These are phyloP conservation scores for Lycaena phlaeas DNA, from an alignment of 2,888 invertebrate species.

Conservation along the genomic window DNA sequence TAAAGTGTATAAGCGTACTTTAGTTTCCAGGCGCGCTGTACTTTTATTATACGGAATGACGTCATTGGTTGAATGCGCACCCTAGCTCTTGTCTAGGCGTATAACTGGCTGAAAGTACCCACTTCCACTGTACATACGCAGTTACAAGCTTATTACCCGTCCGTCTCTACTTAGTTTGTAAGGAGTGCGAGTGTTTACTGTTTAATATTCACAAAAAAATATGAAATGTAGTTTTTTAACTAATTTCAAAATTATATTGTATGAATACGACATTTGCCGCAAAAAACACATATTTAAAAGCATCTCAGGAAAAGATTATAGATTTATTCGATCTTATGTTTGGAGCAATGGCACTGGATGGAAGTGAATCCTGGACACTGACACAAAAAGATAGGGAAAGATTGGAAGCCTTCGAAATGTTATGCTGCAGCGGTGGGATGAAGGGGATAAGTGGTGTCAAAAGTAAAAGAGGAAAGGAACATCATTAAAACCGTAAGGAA, in stretches of 20 bases:
- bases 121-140: conserved; percentile 19
- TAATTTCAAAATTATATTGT: neutral
- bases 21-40: neutral
- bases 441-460: no score
- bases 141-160: conserved; percentile 18
- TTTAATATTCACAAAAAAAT: neutral
- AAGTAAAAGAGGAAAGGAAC: no score
- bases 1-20: neutral
- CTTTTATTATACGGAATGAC: conserved; percentile 26
- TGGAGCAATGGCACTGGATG: no score
- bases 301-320: no score
- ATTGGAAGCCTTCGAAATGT: no score
- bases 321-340: no score
- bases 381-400: no score
- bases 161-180: conserved; percentile 10
- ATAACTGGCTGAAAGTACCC: conserved; percentile 21
- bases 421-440: no score
- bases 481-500: no score
- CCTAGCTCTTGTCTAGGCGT: conserved; percentile 30
- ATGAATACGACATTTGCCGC: no score
- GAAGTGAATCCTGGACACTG: no score
- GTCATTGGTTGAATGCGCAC: conserved; percentile 62
- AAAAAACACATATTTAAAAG: no score
- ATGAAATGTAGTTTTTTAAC: neutral
- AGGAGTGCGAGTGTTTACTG: neutral